These are phyloP conservation scores for Protosalanx chinensis DNA, from an alignment of 2,797 vertebrate species.

Conservation along the genomic window DNA sequence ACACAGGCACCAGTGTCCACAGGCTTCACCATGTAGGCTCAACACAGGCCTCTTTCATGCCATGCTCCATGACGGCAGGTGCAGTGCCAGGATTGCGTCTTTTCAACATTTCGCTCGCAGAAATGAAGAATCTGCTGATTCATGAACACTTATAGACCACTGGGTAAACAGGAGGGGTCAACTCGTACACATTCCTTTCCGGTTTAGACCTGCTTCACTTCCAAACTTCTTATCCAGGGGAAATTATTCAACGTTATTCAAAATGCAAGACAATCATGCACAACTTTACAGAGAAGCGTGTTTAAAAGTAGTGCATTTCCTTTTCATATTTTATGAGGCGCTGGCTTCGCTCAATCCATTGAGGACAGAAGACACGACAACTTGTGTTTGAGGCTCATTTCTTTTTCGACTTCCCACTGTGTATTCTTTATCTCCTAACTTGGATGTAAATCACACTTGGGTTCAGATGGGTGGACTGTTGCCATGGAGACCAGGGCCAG, in stretches of 20 bases:
- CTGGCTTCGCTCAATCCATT: conserved; percentile 46
- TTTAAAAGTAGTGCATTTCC: conserved; percentile 33
- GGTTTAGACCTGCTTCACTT: conserved; percentile 9
- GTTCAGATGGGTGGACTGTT: conserved; percentile 13
- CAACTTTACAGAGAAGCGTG: not conserved
- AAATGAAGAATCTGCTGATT: conserved; percentile 40
- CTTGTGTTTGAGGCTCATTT: conserved; percentile 29
- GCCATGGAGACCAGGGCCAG: conserved; percentile 31
- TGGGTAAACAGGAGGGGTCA: conserved; percentile 7
- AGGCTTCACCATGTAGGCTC: conserved; percentile 46
- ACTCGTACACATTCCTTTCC: conserved; percentile 11
- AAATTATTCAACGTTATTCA: not conserved
- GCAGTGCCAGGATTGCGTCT: conserved; percentile 55
- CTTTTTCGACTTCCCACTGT: conserved; percentile 30
- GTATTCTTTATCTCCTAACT: not conserved
- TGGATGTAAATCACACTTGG: not conserved
- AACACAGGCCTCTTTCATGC: conserved; percentile 70
- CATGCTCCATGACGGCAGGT: conserved; percentile 60
- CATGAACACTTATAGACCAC: conserved; percentile 38
- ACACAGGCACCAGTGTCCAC: conserved; percentile 64
- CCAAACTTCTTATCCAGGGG: not conserved
- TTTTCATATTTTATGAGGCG: conserved; percentile 64
- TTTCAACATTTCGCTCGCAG: conserved; percentile 43
- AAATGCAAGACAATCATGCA: not conserved
- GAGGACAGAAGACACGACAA: conserved; percentile 40